Percentiles rank a stretch among this genome's conserved stretches.
phyloP scores from a whole-genome alignment of 35 echinoderm and acorn worm genomes.

The Eucidaris tribuloides region DNA sequence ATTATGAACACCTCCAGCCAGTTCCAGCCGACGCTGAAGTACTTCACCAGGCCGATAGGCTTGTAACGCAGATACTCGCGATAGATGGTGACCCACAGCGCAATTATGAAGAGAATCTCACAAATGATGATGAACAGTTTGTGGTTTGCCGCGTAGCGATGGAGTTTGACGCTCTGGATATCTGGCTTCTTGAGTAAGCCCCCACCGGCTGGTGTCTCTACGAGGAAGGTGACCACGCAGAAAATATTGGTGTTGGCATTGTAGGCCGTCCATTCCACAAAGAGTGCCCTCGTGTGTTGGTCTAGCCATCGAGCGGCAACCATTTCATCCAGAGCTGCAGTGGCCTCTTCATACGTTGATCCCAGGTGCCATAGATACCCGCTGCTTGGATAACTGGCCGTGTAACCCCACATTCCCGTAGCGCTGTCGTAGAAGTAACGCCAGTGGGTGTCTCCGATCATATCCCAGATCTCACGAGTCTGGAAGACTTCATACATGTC shows the following conservation, averaged over 20 bases:
- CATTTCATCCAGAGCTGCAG: conserved; percentile 20
- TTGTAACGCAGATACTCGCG: conserved; percentile 20
- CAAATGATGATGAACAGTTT: conserved; percentile 59
- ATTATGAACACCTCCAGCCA: conserved; percentile 76
- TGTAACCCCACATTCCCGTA: conserved; percentile 34
- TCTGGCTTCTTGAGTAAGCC: conserved; percentile 62
- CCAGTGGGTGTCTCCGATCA: conserved; percentile 37
- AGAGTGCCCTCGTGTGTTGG: conserved; percentile 64
- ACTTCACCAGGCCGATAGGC: background rate
- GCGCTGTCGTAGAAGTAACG: conserved; percentile 15
- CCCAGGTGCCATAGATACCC: conserved; percentile 67
- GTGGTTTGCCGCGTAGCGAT: conserved; percentile 51
- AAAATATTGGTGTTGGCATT: conserved; percentile 95
- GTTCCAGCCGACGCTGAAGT: conserved; percentile 72
- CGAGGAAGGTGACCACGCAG: conserved; percentile 62
- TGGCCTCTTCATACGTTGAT: background rate
- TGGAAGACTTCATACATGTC: background rate
- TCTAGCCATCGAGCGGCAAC: conserved; percentile 60
- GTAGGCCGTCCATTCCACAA: conserved; percentile 87
- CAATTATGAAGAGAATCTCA: conserved; percentile 55
- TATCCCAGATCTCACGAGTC: background rate
- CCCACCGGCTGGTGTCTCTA: conserved; percentile 72
- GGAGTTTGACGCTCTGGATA: conserved; percentile 63
- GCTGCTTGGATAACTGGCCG: conserved; percentile 42
- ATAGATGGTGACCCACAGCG: conserved; percentile 33